These are phyloP conservation scores for Cettia cetti DNA, from an alignment of 2,113 vertebrate genomes.

Conservation along the genomic window DNA sequence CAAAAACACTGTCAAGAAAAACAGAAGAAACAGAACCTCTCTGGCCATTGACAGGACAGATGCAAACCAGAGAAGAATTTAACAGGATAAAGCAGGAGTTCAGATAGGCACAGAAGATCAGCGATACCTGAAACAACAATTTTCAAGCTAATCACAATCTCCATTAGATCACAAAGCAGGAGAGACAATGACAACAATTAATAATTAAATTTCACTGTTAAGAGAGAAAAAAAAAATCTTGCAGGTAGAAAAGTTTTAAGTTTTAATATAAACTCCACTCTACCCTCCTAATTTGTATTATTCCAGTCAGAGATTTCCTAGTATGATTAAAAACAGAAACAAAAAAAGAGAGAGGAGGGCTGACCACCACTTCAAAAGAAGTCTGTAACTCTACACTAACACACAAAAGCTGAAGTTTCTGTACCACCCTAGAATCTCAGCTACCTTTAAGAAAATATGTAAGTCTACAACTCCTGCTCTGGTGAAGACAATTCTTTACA, in stretches of 20 bases:
- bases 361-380: background rate
- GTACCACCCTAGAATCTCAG: background rate
- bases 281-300: background rate
- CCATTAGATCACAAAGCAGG: background rate
- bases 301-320: background rate
- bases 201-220: background rate
- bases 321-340: background rate
- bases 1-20: background rate
- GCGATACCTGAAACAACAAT: background rate
- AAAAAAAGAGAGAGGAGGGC: background rate
- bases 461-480: background rate
- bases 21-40: background rate
- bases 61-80: background rate
- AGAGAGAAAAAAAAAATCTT: background rate
- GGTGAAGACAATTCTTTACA: background rate
- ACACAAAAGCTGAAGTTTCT: background rate
- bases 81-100: background rate
- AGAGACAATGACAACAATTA: background rate
- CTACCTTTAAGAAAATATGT: background rate
- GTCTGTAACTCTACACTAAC: background rate
- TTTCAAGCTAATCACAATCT: background rate
- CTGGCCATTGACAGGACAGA: background rate
- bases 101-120: background rate
- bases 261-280: background rate
- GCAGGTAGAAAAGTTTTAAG: background rate